Evolutionary conservation across 2,797 vertebrate genomes (phyloP).

Genomic region (Pangasius mekongensis): DNA sequence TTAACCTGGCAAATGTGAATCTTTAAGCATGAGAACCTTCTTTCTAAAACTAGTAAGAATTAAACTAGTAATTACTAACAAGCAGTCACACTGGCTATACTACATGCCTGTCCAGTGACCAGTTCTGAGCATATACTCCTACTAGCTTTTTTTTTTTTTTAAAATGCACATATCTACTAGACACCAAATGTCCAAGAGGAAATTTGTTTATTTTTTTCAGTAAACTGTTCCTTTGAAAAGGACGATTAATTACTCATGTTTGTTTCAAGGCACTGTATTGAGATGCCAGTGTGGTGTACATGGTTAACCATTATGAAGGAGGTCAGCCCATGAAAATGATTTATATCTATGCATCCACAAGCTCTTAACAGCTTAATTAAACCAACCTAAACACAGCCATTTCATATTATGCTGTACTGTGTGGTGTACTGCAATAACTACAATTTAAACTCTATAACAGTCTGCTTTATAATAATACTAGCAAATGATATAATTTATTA

Average conservation of each 20-base stretch:
- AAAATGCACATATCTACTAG: not conserved
- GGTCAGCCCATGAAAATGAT: not conserved
- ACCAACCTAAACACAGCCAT: not conserved
- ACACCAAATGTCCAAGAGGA: not conserved
- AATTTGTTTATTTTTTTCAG: not conserved
- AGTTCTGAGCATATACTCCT: not conserved
- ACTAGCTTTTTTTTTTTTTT: too few species aligned
- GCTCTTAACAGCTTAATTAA: not conserved
- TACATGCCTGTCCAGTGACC: not conserved
- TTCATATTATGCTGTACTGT: not conserved
- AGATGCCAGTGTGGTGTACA: not conserved
- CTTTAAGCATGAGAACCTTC: not conserved
- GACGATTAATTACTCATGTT: not conserved
- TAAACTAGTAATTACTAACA: not conserved
- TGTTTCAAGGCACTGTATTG: not conserved
- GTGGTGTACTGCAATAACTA: not conserved
- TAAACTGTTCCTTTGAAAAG: not conserved
- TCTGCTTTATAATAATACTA: not conserved
- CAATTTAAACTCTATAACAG: not conserved
- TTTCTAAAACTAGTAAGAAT: not conserved
- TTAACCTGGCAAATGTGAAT: not conserved
- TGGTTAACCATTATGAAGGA: not conserved
- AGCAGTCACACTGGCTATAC: not conserved
- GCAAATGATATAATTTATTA: too few species aligned
- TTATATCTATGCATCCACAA: not conserved